Evolutionary conservation across 1,140 invertebrate species (phyloP).

Genomic region (Atopsyche davidsoni): DNA sequence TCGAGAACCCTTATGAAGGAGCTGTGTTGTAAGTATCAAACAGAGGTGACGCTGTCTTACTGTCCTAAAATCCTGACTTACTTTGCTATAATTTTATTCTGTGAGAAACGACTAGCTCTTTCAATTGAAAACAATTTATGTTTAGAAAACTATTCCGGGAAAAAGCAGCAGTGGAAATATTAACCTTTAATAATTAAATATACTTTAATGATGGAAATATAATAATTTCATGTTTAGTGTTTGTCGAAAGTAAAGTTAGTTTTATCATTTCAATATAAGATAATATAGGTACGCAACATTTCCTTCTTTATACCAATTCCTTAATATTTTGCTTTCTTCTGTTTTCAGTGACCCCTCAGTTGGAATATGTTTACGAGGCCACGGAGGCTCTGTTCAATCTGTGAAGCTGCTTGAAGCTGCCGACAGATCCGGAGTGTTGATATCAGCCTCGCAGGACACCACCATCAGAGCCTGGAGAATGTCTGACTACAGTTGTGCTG

Average conservation of each 20-base stretch:
- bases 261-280: neutral
- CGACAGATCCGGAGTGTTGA: conserved; percentile 51
- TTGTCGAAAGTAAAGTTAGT: no score
- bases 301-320: neutral
- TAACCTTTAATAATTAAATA: no score
- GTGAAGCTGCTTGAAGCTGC: conserved; percentile 57
- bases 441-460: conserved; percentile 72
- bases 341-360: conserved; percentile 44
- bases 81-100: no score
- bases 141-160: no score
- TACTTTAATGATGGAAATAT: neutral
- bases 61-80: no score
- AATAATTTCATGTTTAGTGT: no score
- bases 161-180: no score
- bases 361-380: conserved; percentile 60
- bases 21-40: conserved; percentile 37
- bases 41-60: no score
- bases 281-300: neutral
- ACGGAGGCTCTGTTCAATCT: conserved; percentile 67
- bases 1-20: conserved; percentile 28
- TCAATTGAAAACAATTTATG: no score
- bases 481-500: conserved; percentile 59
- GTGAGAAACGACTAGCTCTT: no score
- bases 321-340: neutral
- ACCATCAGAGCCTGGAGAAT: conserved; percentile 69